Base-by-base conservation (phyloP, 2,888 invertebrate species). In the Achlya flavicornis region DNA sequence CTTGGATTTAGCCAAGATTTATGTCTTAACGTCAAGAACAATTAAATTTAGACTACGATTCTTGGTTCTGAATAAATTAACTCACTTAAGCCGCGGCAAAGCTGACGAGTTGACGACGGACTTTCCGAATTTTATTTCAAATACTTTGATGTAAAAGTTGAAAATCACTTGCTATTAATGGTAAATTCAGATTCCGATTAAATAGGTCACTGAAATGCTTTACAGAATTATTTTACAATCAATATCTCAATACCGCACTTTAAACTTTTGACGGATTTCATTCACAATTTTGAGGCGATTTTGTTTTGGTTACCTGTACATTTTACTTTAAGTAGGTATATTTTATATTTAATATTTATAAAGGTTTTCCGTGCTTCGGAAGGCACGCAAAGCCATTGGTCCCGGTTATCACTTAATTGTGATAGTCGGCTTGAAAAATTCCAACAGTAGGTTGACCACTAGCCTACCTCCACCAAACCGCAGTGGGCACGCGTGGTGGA, bases 21-120 rank as follows among this genome's bases (percentile, higher is more conserved):
- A 91, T 90, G 87, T 82, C 81, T 86, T 77, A 80, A 76, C 83
- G 87, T 89, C 88, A 87, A 82, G 87, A 90, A 91, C 89, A 92
- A 92, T 92, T 92, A 91, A 92, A 91, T 90, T 89, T 88, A 85
- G 86, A 87, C 85, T 81, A 78, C 81, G 85, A 85, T 80, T 84
- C 83, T 83, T 80, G 81, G 79, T 83, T 83, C 76, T 81, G 86
- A 83, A 90, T 90, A 89, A 89, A 90, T 91, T 92, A 88, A 83
- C 84, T 82, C 75, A 80, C 78, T 80, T 78, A 74, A 80, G 74
- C 76, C 78, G 76, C 72, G 80, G 75, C 72, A 64, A 72, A 69
- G 64, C 64, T 65, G 64, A 70, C 70, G 68, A 69, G 64, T 63
- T 65, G 64, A 70, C 70, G 68, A 70, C 70, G 72, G 68, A 69